These are phyloP conservation scores for Nesogale talazaci DNA, from an alignment of 2,113 vertebrate species.

Conservation along the genomic window DNA sequence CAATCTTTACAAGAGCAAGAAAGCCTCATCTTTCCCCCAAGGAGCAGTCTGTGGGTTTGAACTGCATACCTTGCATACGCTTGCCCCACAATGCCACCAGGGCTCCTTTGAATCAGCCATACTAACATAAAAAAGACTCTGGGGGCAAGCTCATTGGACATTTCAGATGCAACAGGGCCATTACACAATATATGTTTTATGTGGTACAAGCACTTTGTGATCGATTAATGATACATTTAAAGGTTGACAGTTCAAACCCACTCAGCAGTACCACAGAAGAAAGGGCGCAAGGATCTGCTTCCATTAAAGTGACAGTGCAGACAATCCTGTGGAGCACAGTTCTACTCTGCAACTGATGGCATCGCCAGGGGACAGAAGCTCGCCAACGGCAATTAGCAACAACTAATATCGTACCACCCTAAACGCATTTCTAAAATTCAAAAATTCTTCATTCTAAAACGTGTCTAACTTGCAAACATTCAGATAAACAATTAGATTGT, in stretches of 20 bases:
- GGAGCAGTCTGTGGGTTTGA: too few species aligned
- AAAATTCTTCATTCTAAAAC: conserved; percentile 41
- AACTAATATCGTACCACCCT: background rate
- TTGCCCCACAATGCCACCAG: too few species aligned
- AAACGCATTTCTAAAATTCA: conserved; percentile 41
- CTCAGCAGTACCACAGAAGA: too few species aligned
- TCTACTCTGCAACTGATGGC: background rate
- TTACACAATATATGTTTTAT: too few species aligned
- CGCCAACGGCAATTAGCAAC: background rate
- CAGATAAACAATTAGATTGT: background rate
- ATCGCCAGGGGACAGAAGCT: background rate
- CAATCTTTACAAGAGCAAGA: too few species aligned
- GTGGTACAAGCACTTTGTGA: too few species aligned
- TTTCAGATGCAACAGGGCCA: background rate
- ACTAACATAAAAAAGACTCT: conserved; percentile 28
- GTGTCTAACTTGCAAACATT: background rate
- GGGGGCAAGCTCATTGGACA: conserved; percentile 33
- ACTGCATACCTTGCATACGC: too few species aligned
- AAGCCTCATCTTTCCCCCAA: too few species aligned
- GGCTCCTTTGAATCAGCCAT: background rate
- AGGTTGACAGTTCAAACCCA: too few species aligned
- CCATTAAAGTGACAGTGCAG: background rate
- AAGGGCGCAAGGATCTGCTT: too few species aligned
- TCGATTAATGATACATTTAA: too few species aligned
- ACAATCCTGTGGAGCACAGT: background rate